Base-by-base conservation (phyloP, 2,113 vertebrate genomes). In the Chloropsis hardwickii region DNA sequence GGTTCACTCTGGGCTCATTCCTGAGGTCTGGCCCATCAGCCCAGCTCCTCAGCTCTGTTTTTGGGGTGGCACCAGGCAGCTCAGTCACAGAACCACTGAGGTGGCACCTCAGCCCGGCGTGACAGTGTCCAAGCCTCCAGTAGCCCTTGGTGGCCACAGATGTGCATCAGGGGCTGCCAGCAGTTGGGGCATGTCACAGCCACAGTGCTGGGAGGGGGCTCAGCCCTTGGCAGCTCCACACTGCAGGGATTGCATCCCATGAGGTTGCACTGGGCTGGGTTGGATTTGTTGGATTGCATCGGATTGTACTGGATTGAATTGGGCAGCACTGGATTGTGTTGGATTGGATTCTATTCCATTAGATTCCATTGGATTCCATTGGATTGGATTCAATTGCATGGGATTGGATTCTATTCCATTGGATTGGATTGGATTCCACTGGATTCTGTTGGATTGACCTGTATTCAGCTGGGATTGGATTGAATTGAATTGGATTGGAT, bases 71-170 rank as follows among this genome's bases (percentile, higher is more conserved):
- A 88, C 8, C 50, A 35, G 40, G 37, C 37, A 47, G 2, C 12
- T 22, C 37, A 48, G 69, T 12, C 58, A 48, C 64, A 57, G 40
- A 45, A 64, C 8, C 20, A 4, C 29, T 20, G 45, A 1, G 1
- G 40, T 2, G 4, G 16, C 4, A 2, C 57, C 62, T 58, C 7
- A 4, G 35, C n/a, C 62, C 2, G 1, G 6, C 0, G 1, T 3
- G 10, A 17, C 21, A 9, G 12, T 1, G 8, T 6, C 19, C 67
- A 10, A 54, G 39, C 20, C 42, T 37, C 37, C 48, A 64, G 72
- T 24, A 60, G 66, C 37, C 17, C 29, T 4, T 3, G n/a, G 25
- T 27, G 33, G 29, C 29, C 39, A 11, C 29, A 5, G 40, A 15
- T 5, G 2, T 15, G n/a, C 47, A 27, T 7, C 33, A 12, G 0